Evolutionary conservation across 2,888 invertebrate species (phyloP).

Genomic region (Hypolimnas misippus): DNA sequence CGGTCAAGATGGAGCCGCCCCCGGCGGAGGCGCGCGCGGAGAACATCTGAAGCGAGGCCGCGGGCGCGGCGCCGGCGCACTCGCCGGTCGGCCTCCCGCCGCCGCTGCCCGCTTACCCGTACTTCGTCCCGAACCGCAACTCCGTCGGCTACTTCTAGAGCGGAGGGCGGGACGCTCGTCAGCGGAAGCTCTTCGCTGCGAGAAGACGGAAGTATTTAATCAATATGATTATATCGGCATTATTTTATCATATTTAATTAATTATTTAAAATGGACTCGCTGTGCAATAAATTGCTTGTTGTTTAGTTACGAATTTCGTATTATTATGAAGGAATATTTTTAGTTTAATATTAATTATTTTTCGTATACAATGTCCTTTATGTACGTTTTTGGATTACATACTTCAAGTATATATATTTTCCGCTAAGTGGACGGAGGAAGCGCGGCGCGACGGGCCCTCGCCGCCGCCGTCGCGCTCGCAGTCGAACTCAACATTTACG

Average conservation of each 20-base stretch:
- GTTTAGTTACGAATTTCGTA: conserved; percentile 76
- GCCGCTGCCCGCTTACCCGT: conserved; percentile 76
- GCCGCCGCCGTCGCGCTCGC: conserved; percentile 41
- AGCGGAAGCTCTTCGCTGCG: conserved; percentile 20
- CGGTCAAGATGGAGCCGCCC: conserved; percentile 88
- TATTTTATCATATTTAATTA: conserved; percentile 67
- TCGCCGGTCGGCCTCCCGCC: conserved; percentile 55
- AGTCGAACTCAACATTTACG: conserved; percentile 56
- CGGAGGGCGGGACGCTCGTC: conserved; percentile 34
- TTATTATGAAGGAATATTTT: conserved; percentile 61
- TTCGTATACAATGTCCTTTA: conserved; percentile 58
- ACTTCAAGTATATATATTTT: conserved; percentile 51
- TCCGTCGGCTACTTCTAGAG: conserved; percentile 74
- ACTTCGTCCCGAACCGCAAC: conserved; percentile 76
- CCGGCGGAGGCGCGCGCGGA: conserved; percentile 84
- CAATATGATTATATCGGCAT: conserved; percentile 56
- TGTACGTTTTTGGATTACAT: conserved; percentile 59
- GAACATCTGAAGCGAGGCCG: conserved; percentile 80
- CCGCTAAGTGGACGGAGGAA: conserved; percentile 28
- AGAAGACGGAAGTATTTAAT: conserved; percentile 39
- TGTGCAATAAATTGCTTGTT: conserved; percentile 82
- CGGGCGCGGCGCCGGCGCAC: conserved; percentile 63
- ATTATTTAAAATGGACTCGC: conserved; percentile 78
- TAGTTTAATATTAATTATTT: conserved; percentile 53
- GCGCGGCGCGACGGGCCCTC: conserved; percentile 28